These are phyloP conservation scores for Eira barbara DNA, from an alignment of 2,113 vertebrate species.

Conservation along the genomic window DNA sequence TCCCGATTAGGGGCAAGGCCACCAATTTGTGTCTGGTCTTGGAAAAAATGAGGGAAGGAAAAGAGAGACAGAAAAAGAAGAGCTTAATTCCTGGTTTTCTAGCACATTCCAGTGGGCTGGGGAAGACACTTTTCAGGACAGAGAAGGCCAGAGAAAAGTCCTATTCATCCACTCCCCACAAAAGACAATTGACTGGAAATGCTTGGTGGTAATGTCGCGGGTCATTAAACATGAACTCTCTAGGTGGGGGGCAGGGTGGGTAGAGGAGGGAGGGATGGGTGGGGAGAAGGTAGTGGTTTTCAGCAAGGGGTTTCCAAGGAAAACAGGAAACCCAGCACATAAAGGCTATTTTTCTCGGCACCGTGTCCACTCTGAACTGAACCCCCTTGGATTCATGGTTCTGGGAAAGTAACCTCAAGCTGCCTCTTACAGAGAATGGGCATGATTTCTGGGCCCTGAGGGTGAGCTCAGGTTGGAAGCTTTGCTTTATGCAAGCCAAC, in stretches of 20 bases:
- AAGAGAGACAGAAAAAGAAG: not conserved
- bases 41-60: not conserved
- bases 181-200: conserved; percentile 53
- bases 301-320: conserved; percentile 35
- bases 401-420: not conserved
- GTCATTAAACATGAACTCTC: conserved; percentile 46
- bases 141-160: conserved; percentile 38
- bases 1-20: not conserved
- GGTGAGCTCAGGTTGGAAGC: not conserved
- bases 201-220: conserved; percentile 23
- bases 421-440: not conserved
- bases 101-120: not conserved
- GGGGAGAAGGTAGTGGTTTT: not conserved
- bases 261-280: not conserved
- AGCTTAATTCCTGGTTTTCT: not conserved
- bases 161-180: conserved; percentile 49
- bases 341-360: conserved; percentile 48
- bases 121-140: not conserved
- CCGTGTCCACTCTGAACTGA: not conserved
- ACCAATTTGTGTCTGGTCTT: not conserved
- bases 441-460: not conserved
- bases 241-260: not conserved
- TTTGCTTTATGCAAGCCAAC: not conserved
- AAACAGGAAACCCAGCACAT: conserved; percentile 54
- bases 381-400: not conserved